Base-by-base conservation (phyloP, 2,113 vertebrate species). In the Ciconia boyciana region DNA sequence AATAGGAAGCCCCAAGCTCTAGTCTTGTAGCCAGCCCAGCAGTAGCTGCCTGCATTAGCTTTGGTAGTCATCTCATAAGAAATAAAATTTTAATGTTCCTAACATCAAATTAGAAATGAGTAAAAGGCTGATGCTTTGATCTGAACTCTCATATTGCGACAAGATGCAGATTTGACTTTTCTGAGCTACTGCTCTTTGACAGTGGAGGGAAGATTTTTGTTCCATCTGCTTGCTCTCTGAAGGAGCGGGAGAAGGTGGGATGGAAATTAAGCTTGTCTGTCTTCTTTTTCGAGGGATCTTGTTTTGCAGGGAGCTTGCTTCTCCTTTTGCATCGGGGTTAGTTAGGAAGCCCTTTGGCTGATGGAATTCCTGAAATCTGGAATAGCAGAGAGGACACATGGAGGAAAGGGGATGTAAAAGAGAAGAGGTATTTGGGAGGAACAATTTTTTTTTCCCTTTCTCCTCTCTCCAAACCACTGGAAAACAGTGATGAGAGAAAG, bases 391-490 rank as follows among this genome's bases (percentile, higher is more conserved):
- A 51, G 25, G 31, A 71, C 28, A 72, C 29, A 43, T 34, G 18
- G 48, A 81, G 31, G 41, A 91, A 86, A 87, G 7, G n/a, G 15
- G 28, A 76, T 84, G 48, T 79, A 72, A 94, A 91, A 89, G 43
- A 93, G 68, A 90, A 90, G 72, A 90, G 52, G 41, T 61, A 76
- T 93, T 87, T 82, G n/a, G 28, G 61, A 91, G 52, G 57, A 94
- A 66, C 32, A 26, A 2, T 11, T 93, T 79, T 36, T 85, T 93
- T 94, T 86, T 26, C 34, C 49, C 79, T 70, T 65, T 86, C 71
- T 89, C 58, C 32, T 87, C 51, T 86, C 64, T 93, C 94, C 88
- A 96, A 95, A 91, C 94, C 93, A 87, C 77, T 94, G 77, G 81
- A 94, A 96, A 96, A 93, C 62, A 84, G 39, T 7, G 6, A 83